Evolutionary conservation across 2,797 vertebrate species (phyloP), one percentile per base, ranked within the genome.

Genomic region (Enteromius trimaculatus): DNA sequence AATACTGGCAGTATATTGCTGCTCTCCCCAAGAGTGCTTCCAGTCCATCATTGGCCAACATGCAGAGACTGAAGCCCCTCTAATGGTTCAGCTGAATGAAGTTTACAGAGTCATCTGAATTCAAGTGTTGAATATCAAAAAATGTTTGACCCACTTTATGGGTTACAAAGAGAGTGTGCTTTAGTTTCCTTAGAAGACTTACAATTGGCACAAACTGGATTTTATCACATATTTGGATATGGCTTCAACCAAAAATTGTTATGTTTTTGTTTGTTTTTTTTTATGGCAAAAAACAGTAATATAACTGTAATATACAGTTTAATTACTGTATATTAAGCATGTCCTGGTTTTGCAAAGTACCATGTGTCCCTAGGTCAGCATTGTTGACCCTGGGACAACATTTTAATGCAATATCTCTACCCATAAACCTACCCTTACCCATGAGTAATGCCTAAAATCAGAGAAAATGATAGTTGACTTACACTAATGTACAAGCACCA

Each of bases 21-120:
- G 79, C 78, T 89, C 87, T 86, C 89, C 88, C 86, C 85, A 55
- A 77, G 88, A 89, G 86, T 86, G 53, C 80, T 83, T 86, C 88
- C 66, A 53, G 49, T 53, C 49, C 49, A 53, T 53, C 49, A 53
- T 6, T 53, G 49, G 49, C 49, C 49, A 53, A 53, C 9, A 55
- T 21, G 2, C 49, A 51, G 49, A 51, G 84, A 64, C 34, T 53
- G n/a, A 83, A 78, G 69, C 62, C 65, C 49, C 60, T 49, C 47
- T 42, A 75, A 84, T 53, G 85, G 87, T 84, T 84, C 70, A 42
- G 79, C 60, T 68, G 76, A 53, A 64, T 70, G 11, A 13, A 85
- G 62, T 79, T 68, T 60, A 31, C 29, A 60, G 58, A 88, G 88
- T 87, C 72, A 58, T 64, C 85, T 84, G 86, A 79, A 71, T 8